These are phyloP conservation scores for Gonatopus flavifemur DNA, from an alignment of 1,140 invertebrate species.

Conservation along the genomic window DNA sequence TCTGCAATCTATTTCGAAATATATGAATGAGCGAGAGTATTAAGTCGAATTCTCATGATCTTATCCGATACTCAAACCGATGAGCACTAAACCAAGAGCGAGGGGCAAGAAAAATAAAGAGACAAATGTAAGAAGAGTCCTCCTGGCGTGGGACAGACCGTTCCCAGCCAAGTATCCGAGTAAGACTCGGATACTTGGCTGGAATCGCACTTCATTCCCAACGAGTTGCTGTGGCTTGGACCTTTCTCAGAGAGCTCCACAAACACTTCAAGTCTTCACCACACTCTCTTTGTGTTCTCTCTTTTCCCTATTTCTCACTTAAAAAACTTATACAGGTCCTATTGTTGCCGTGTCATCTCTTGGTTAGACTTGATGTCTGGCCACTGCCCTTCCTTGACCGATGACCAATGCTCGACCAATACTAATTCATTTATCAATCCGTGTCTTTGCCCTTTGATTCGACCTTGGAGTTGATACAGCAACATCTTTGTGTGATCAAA, in stretches of 20 bases:
- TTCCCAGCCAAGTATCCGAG: too few relatives aligned
- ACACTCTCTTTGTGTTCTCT: too few relatives aligned
- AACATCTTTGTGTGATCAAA: too few relatives aligned
- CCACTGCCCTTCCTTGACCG: slow-evolving; percentile 22
- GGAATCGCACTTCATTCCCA: slow-evolving; percentile 34
- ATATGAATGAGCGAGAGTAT: too few relatives aligned
- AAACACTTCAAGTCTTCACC: slow-evolving; percentile 48
- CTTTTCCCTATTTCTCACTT: slow-evolving; percentile 41
- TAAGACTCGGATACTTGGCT: too few relatives aligned
- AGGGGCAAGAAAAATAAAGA: slow-evolving; percentile 24
- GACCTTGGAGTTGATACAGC: too few relatives aligned
- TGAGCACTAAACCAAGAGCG: not conserved
- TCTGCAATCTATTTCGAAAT: too few relatives aligned
- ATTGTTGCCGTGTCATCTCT: slow-evolving; percentile 53
- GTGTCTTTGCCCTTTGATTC: too few relatives aligned
- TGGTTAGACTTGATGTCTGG: slow-evolving; percentile 16
- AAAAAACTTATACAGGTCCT: slow-evolving; percentile 39
- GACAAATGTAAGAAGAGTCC: slow-evolving; percentile 27
- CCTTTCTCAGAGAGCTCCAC: slow-evolving; percentile 54
- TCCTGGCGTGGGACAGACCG: slow-evolving; percentile 56
- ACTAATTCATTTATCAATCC: slow-evolving; percentile 12
- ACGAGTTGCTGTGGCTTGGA: slow-evolving; percentile 16
- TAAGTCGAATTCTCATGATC: too few relatives aligned
- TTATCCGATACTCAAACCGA: too few relatives aligned
- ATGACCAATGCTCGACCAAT: too few relatives aligned